These are phyloP conservation scores for Butorides virescens DNA, from an alignment of 2,113 vertebrate genomes.

Conservation along the genomic window DNA sequence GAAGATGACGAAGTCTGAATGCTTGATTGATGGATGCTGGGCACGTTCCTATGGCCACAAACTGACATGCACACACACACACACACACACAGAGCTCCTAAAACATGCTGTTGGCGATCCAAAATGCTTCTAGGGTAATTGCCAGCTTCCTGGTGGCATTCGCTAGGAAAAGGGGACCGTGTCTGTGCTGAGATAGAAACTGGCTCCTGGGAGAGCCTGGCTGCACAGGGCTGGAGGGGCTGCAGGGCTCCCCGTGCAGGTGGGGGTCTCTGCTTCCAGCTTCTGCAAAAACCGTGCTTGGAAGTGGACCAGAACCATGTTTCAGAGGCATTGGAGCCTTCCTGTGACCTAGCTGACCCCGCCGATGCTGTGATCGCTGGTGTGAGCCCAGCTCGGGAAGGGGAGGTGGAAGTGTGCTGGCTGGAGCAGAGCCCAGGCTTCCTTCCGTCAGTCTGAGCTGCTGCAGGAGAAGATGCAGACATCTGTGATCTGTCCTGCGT, in stretches of 20 bases:
- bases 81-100: background rate
- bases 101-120: accelerated
- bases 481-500: background rate
- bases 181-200: background rate
- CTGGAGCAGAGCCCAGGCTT: slow-evolving; percentile 17
- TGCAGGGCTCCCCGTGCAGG: background rate
- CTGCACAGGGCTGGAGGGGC: accelerated
- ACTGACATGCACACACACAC: accelerated
- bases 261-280: background rate
- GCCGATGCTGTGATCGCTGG: background rate
- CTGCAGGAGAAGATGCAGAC: background rate
- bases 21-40: background rate
- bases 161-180: background rate
- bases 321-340: background rate
- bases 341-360: background rate
- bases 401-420: background rate
- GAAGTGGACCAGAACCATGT: background rate
- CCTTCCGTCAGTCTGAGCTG: background rate
- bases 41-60: background rate
- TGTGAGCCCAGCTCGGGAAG: background rate
- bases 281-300: background rate
- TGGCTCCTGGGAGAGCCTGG: background rate
- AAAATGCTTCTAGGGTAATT: background rate
- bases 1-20: background rate
- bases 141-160: background rate